Base-by-base conservation (phyloP, 2,888 invertebrate genomes). In the Catocala fraxini region DNA sequence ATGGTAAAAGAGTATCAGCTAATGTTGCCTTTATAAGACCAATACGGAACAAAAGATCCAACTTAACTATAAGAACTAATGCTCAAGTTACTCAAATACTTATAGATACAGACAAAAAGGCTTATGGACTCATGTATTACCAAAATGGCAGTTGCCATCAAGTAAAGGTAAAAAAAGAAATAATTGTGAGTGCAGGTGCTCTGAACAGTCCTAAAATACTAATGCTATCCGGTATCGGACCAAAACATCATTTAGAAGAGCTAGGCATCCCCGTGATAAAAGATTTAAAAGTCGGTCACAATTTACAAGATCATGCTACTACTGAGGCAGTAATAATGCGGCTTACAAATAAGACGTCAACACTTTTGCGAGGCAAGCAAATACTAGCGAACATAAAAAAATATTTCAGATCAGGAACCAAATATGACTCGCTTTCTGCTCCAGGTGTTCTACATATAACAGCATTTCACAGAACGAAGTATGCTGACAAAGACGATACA, bases 301-400 rank as follows among this genome's bases (percentile, higher is more conserved):
- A 97, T 83, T 88, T 97, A n/a, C 97, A 97, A 75, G 96, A 97
- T 80, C 97, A 97, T 80, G 92, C 95, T 0, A 95, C 90, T 71
- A 95, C 81, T 45, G 85, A 90, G 67, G 91, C 90, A 15, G 92
- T 96, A 62, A 79, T 96, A 1, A 93, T 96, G 79, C 89, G 89
- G 2, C 85, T 96, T 11, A 88, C 89, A 0, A 95, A 95, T 70
- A 84, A 89, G 73, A 93, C 95, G 0, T 89, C 95, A 0, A 95
- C 95, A 0, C 71, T 85, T 12, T 85, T 92, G 25, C 73, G 68
- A 53, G 83, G 82, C 6, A 79, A 90, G 3, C 76, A 90, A 80
- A 71, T 92, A 12, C 65, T 93, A 7, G 66, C 79, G 13, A 90
- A 93, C 77, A 65, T 95, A 0, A 84, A 89, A 60, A 74, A 85